These are phyloP conservation scores for Geodia barretti DNA, from an alignment of 37 sponge, comb jelly and placozoan species.

Conservation along the genomic window DNA sequence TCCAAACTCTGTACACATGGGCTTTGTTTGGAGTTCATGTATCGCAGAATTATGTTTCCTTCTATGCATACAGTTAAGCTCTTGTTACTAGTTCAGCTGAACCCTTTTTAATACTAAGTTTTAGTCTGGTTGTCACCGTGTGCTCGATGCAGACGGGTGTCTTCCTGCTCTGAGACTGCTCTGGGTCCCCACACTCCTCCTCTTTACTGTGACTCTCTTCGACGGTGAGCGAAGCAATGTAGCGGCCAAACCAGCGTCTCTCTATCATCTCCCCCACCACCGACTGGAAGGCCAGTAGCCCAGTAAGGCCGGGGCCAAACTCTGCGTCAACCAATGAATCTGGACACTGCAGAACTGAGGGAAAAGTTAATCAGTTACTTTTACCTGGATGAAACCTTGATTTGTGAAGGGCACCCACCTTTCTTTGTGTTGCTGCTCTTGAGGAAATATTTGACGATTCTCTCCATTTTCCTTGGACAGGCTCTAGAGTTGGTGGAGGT, in stretches of 20 bases:
- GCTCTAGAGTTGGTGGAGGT: not conserved
- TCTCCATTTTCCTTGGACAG: not conserved
- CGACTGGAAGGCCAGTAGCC: slow-evolving; percentile 57
- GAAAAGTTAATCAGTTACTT: too few species aligned
- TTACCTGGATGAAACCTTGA: too few species aligned
- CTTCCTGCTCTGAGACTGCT: slow-evolving; percentile 3
- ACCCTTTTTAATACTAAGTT: too few species aligned
- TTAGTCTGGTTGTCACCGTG: too few species aligned
- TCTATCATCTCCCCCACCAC: slow-evolving; percentile 33
- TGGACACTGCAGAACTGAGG: slow-evolving; percentile 33
- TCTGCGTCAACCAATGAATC: slow-evolving; percentile 1
- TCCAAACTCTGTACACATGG: too few species aligned
- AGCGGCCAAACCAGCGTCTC: slow-evolving; percentile 43
- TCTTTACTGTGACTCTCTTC: not conserved
- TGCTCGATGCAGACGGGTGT: not conserved
- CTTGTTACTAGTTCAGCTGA: too few species aligned
- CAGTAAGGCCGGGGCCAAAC: slow-evolving; percentile 7
- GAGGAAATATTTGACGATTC: slow-evolving; percentile 53
- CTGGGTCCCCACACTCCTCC: slow-evolving; percentile 3
- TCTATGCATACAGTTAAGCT: too few species aligned
- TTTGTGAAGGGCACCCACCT: slow-evolving; percentile 29
- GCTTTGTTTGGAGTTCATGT: too few species aligned
- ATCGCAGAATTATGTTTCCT: too few species aligned
- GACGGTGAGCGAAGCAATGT: slow-evolving; percentile 17
- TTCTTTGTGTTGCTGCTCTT: slow-evolving; percentile 2